Percentiles rank a stretch among this genome's conserved stretches.
These are phyloP conservation scores for Drosophila kanekoi DNA, from an alignment of 2,888 invertebrate species.

Conservation along the genomic window DNA sequence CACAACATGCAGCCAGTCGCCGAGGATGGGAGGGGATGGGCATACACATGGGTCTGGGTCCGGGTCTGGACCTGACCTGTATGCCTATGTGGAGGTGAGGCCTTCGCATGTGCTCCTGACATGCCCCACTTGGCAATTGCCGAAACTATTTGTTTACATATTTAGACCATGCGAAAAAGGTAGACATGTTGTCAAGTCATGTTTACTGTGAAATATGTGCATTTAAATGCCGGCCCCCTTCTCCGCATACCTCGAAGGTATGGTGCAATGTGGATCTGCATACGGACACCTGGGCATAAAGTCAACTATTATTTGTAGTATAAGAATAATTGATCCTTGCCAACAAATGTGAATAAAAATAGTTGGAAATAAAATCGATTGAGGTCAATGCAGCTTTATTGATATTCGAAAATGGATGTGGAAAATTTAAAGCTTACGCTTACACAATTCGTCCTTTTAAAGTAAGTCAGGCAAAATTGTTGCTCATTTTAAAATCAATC, in stretches of 20 bases:
- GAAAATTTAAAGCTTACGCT: too few relatives aligned
- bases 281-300: background rate
- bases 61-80: constrained; percentile 17
- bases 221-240: constrained; percentile 67
- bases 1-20: constrained; percentile 68
- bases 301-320: background rate
- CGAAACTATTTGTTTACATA: constrained; percentile 82
- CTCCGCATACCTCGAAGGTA: constrained; percentile 19
- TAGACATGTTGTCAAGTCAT: constrained; percentile 82
- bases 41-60: background rate
- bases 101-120: constrained; percentile 28
- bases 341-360: background rate
- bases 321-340: background rate
- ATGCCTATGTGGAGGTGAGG: constrained; percentile 16
- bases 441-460: too few relatives aligned
- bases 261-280: background rate
- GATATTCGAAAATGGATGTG: too few relatives aligned
- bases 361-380: too few relatives aligned
- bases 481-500: constrained; percentile 36
- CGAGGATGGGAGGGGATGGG: constrained; percentile 13
- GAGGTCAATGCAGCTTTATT: too few relatives aligned
- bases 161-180: constrained; percentile 77
- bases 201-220: constrained; percentile 81
- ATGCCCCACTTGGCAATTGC: constrained; percentile 81
- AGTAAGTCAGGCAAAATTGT: background rate